Evolutionary conservation across 2,797 vertebrate species (phyloP).

Genomic region (Peromyscus eremicus): DNA sequence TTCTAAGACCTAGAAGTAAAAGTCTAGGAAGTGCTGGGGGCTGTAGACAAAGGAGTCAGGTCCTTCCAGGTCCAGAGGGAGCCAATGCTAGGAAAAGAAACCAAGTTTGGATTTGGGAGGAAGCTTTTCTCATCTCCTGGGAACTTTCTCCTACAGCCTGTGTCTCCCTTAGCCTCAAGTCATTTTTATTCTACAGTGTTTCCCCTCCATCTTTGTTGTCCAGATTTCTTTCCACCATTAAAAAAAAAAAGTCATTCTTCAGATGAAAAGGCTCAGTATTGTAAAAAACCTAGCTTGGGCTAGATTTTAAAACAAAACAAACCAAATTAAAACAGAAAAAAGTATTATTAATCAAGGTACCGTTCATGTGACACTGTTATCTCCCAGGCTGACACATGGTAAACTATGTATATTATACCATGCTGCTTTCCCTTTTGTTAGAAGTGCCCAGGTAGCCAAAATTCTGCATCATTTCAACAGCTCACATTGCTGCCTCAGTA

Average conservation of each 20-base stretch:
- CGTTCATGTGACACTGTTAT: background rate
- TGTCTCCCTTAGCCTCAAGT: background rate
- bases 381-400: background rate
- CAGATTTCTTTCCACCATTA: background rate
- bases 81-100: background rate
- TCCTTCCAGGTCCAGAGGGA: background rate
- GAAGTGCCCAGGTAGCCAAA: background rate
- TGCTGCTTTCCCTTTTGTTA: background rate
- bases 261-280: background rate
- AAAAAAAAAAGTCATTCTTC: background rate
- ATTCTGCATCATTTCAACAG: accelerated
- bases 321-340: background rate
- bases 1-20: background rate
- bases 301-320: background rate
- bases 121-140: background rate
- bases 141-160: background rate
- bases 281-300: background rate
- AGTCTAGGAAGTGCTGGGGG: background rate
- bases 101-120: background rate
- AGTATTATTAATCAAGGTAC: background rate
- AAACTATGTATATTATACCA: background rate
- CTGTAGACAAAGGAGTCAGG: background rate
- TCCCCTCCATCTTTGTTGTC: background rate
- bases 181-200: background rate
- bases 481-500: background rate